These are phyloP conservation scores for Trissoscelio sp. DNA, from an alignment of 2,888 invertebrate genomes.

Conservation along the genomic window DNA sequence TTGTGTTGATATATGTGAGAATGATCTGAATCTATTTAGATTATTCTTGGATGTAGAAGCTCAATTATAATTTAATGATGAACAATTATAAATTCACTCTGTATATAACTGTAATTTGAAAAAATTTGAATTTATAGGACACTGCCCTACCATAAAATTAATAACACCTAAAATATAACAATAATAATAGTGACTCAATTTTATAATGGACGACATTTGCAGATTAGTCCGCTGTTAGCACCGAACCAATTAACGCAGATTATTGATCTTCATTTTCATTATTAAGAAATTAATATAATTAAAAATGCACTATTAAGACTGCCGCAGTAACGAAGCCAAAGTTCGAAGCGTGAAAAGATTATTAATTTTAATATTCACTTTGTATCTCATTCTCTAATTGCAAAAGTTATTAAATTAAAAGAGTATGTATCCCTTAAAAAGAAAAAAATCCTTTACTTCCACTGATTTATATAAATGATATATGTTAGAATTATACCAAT, in stretches of 20 bases:
- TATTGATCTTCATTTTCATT: conserved; percentile 37
- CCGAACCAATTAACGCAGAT: neutral
- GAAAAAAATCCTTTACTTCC: too few species aligned
- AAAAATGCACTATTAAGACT: conserved; percentile 33
- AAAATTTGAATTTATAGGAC: conserved; percentile 2
- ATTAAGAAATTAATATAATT: conserved; percentile 44
- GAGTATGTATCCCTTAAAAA: too few species aligned
- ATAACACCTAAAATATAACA: conserved; percentile 15
- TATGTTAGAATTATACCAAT: too few species aligned
- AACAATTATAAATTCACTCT: neutral
- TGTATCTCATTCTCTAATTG: conserved; percentile 32
- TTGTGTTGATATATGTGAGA: too few species aligned
- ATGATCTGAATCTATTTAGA: too few species aligned
- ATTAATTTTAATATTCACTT: conserved; percentile 40
- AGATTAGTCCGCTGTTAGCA: conserved; percentile 19
- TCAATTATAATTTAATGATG: neutral
- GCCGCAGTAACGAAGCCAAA: conserved; percentile 19
- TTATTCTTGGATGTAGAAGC: too few species aligned
- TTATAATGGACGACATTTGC: conserved; percentile 24
- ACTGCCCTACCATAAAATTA: conserved; percentile 15
- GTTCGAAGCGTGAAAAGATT: conserved; percentile 32
- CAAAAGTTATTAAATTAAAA: conserved; percentile 31
- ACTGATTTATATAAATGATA: too few species aligned
- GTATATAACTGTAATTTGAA: conserved; percentile 26
- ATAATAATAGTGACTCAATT: conserved; percentile 20